These are phyloP conservation scores for Salvelinus sp. DNA, from an alignment of 2,113 vertebrate genomes.

Conservation along the genomic window DNA sequence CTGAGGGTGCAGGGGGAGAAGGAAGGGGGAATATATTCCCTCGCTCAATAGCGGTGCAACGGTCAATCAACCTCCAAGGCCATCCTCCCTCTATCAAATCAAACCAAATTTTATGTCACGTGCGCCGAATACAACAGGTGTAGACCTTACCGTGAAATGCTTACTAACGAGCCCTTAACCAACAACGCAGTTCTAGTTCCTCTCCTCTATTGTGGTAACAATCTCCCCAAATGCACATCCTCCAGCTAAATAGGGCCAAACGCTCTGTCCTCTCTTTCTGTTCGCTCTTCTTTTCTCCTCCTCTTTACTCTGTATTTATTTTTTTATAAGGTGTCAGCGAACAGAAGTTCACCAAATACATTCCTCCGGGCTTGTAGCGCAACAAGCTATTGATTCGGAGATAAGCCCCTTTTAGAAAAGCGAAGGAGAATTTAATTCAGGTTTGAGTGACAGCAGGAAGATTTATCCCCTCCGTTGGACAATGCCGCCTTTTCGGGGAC, in stretches of 20 bases:
- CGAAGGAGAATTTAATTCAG: constrained; percentile 96
- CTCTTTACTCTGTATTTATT: constrained; percentile 50
- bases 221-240: constrained; percentile 75
- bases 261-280: constrained; percentile 31
- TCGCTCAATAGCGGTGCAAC: neutral
- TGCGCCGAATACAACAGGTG: too few relatives aligned
- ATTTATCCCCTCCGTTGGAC: constrained; percentile 95
- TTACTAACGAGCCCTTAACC: too few relatives aligned
- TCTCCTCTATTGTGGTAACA: constrained; percentile 49
- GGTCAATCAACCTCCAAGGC: neutral
- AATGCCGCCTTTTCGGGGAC: constrained; percentile 91
- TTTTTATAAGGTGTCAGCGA: constrained; percentile 88
- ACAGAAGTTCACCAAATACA: constrained; percentile 81
- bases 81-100: constrained; percentile 47
- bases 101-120: too few relatives aligned
- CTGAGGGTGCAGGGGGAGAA: constrained; percentile 38
- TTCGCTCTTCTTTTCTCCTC: constrained; percentile 33
- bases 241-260: constrained; percentile 63
- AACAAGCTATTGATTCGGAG: constrained; percentile 96
- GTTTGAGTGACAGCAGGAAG: constrained; percentile 99
- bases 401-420: constrained; percentile 99
- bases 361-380: constrained; percentile 86
- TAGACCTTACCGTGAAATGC: too few relatives aligned
- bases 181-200: too few relatives aligned
- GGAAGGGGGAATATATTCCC: constrained; percentile 22